Evolutionary conservation across 2,797 vertebrate species (phyloP), one percentile per base, ranked within the genome.

Genomic region (Iguana delicatissima): DNA sequence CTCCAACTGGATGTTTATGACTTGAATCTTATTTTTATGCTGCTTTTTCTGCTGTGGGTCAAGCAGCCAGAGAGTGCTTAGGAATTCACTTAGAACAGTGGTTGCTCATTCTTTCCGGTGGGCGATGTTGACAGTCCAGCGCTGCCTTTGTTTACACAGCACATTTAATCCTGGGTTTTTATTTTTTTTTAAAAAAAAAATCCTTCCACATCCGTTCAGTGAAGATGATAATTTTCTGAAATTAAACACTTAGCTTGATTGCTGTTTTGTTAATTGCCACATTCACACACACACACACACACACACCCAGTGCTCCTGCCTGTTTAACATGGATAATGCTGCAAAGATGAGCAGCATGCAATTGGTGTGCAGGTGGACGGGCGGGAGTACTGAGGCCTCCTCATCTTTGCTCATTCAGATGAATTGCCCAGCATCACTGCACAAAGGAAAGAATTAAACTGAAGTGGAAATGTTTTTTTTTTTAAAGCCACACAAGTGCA

Each of bases 191-290:
- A 69, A 69, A 72, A 69, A 72, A 38, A 74, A 86, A 84, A 87
- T 92, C 95, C 96, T 95, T 96, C 94, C 93, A 93, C 86, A 96
- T 95, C 93, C 57, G 1, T 93, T 97, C 92, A 1, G 13, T 95
- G 94, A 96, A 97, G 96, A 97, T 92, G 95, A 92, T 96, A 85
- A 1, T 95, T 96, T 95, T 95, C 93, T 95, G 89, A 97, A 97
- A 97, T 97, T 96, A 97, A 97, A 95, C 96, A 96, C 95, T 97
- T 97, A 92, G 93, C 94, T 96, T 97, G 96, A 97, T 85, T 97
- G 97, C 95, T 95, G 90, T 95, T 96, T 95, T 96, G 96, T 96
- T 97, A 97, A 97, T 96, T 97, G 96, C 96, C 92, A 94, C 76
- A 76, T 96, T 97, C 92, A 93, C 92, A 84, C n/a, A n/a, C n/a